Conservation (phyloP, 1,140 invertebrate genomes). For the Holcopasites calliopsidis region DNA sequence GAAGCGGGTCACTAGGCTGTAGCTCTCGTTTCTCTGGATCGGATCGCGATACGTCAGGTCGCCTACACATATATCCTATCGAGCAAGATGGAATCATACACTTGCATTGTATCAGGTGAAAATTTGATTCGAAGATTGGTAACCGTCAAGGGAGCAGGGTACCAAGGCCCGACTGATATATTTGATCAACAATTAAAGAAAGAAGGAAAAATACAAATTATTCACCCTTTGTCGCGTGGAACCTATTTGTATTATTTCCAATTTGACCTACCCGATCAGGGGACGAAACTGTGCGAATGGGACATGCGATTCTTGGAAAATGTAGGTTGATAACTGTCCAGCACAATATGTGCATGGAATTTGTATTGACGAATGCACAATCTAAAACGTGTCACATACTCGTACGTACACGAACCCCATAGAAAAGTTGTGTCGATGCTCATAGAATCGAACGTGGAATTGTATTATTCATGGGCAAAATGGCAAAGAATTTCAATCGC, state of each 20-base stretch:
- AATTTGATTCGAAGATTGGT: background rate
- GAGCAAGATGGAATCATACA: slow-evolving; percentile 2
- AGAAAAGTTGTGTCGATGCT: background rate
- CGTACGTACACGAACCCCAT: background rate
- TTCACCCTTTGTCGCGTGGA: background rate
- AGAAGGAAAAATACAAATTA: too few relatives aligned
- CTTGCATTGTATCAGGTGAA: slow-evolving; percentile 12
- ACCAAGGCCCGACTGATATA: too few relatives aligned
- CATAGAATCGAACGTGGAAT: background rate
- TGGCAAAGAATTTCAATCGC: too few relatives aligned
- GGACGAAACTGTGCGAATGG: background rate
- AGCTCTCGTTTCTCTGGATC: slow-evolving; percentile 61
- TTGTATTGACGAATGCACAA: slow-evolving; percentile 14
- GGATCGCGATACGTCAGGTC: slow-evolving; percentile 45
- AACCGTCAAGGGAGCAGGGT: too few relatives aligned
- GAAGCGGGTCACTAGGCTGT: slow-evolving; percentile 75
- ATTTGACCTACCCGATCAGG: background rate
- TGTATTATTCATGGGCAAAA: background rate
- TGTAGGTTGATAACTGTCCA: slow-evolving; percentile 29
- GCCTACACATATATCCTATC: slow-evolving; percentile 32
- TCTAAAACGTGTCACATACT: background rate
- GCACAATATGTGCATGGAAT: background rate
- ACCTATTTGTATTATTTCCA: too few relatives aligned
- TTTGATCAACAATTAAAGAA: too few relatives aligned
- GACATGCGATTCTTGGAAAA: background rate